These are phyloP conservation scores for Hymenopus coronatus DNA, from an alignment of 2,888 invertebrate species.

Conservation along the genomic window DNA sequence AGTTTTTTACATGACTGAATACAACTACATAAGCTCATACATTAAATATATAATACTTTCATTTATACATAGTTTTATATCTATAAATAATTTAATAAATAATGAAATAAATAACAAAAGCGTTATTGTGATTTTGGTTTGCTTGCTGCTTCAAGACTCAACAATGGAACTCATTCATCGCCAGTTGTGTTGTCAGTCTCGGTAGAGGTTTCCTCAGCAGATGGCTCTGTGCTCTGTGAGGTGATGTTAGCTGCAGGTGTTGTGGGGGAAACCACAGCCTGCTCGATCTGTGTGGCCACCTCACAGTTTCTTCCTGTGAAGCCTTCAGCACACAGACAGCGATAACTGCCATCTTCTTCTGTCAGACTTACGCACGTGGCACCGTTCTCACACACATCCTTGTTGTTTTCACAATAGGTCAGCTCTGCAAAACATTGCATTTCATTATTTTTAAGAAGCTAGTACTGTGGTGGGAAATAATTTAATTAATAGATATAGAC, in stretches of 20 bases:
- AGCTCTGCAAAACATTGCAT: constrained; percentile 57
- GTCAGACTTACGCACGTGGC: constrained; percentile 78
- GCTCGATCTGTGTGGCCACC: constrained; percentile 41
- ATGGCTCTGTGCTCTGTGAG: neutral
- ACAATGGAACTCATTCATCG: too few relatives aligned
- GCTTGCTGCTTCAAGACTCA: too few relatives aligned
- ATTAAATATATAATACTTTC: neutral
- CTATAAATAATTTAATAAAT: neutral
- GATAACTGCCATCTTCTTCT: constrained; percentile 72
- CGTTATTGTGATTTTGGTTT: neutral
- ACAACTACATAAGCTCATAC: too few relatives aligned
- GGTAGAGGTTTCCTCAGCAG: neutral
- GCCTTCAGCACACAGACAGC: constrained; percentile 73
- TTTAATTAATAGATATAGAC: too few relatives aligned
- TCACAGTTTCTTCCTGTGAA: constrained; percentile 76
- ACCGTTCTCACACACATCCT: constrained; percentile 71
- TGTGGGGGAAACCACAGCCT: constrained; percentile 16
- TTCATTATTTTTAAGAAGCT: too few relatives aligned
- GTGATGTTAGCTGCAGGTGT: constrained; percentile 5
- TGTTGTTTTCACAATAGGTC: constrained; percentile 78
- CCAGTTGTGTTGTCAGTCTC: neutral
- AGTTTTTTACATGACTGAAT: too few relatives aligned
- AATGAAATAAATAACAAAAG: neutral
- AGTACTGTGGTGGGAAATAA: too few relatives aligned
- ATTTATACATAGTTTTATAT: neutral